phyloP scores from a whole-genome alignment of 2,888 invertebrate genomes.

The Latheticus oryzae region DNA sequence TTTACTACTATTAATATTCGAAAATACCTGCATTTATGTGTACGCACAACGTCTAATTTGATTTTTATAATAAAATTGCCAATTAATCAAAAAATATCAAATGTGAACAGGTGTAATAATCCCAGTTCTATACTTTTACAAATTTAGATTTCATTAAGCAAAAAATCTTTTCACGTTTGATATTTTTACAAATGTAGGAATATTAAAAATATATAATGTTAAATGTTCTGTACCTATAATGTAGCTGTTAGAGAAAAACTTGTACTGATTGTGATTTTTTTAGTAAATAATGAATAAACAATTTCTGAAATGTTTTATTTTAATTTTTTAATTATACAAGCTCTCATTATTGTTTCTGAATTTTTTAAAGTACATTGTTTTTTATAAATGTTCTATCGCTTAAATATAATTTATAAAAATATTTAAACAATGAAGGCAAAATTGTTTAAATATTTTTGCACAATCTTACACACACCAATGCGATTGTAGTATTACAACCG shows the following conservation, averaged over 20 bases:
- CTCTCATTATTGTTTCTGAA: constrained; percentile 19
- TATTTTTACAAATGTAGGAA: constrained; percentile 34
- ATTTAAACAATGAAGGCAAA: constrained; percentile 57
- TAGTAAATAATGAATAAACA: constrained; percentile 48
- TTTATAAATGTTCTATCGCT: constrained; percentile 26
- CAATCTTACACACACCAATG: constrained; percentile 9
- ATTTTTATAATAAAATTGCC: constrained; percentile 34
- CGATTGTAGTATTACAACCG: neutral
- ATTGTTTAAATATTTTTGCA: constrained; percentile 50
- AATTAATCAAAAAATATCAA: constrained; percentile 36
- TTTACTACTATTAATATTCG: constrained; percentile 5
- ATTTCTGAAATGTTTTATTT: constrained; percentile 41
- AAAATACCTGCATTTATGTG: constrained; percentile 35
- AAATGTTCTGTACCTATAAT: constrained; percentile 39
- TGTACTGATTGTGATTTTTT: constrained; percentile 54
- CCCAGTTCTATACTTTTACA: too few species aligned
- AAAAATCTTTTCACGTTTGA: constrained; percentile 33
- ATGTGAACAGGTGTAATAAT: too few species aligned
- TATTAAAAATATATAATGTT: constrained; percentile 41
- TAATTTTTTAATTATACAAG: constrained; percentile 33
- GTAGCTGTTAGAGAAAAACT: constrained; percentile 32
- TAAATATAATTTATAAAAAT: constrained; percentile 41
- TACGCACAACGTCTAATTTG: constrained; percentile 41
- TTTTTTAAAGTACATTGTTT: constrained; percentile 21
- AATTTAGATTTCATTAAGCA: too few species aligned